Evolutionary conservation across 2,888 invertebrate genomes (phyloP).

Genomic region (Drosophila acutilabella): DNA sequence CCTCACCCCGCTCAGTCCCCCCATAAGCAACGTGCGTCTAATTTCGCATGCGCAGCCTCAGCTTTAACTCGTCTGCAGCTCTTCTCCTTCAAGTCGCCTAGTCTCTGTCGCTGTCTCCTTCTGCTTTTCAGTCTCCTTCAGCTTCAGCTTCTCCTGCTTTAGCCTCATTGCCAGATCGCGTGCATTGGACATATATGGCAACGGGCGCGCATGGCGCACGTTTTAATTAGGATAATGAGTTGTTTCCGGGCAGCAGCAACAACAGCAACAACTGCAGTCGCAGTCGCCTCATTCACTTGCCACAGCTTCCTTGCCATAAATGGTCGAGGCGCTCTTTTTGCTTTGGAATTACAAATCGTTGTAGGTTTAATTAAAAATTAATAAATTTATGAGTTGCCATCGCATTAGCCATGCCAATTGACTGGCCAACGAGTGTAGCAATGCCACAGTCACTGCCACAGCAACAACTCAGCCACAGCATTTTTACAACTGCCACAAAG

Average conservation of each 20-base stretch:
- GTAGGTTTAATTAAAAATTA: slow-evolving; percentile 80
- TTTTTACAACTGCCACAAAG: slow-evolving; percentile 28
- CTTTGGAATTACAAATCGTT: slow-evolving; percentile 77
- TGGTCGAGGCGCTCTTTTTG: slow-evolving; percentile 41
- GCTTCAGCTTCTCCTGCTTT: slow-evolving; percentile 9
- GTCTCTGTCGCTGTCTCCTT: slow-evolving; percentile 9
- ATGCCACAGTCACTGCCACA: slow-evolving; percentile 35
- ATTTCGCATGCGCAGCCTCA: slow-evolving; percentile 65
- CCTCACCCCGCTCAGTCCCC: not conserved
- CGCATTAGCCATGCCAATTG: slow-evolving; percentile 81
- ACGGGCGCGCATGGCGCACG: slow-evolving; percentile 81
- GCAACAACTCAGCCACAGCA: not conserved
- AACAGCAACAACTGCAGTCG: slow-evolving; percentile 34
- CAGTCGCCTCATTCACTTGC: slow-evolving; percentile 32
- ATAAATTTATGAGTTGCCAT: slow-evolving; percentile 80
- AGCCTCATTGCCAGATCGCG: slow-evolving; percentile 82
- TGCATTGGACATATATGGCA: slow-evolving; percentile 82
- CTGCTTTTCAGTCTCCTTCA: slow-evolving; percentile 15
- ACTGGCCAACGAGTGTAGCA: slow-evolving; percentile 50
- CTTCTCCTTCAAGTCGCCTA: not conserved
- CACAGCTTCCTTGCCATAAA: slow-evolving; percentile 56
- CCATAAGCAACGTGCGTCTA: slow-evolving; percentile 47
- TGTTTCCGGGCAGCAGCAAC: slow-evolving; percentile 79
- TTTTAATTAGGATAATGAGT: slow-evolving; percentile 85
- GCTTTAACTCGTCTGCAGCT: slow-evolving; percentile 25